Conservation (phyloP, 2,888 invertebrate species). For the Troides aeacus region DNA sequence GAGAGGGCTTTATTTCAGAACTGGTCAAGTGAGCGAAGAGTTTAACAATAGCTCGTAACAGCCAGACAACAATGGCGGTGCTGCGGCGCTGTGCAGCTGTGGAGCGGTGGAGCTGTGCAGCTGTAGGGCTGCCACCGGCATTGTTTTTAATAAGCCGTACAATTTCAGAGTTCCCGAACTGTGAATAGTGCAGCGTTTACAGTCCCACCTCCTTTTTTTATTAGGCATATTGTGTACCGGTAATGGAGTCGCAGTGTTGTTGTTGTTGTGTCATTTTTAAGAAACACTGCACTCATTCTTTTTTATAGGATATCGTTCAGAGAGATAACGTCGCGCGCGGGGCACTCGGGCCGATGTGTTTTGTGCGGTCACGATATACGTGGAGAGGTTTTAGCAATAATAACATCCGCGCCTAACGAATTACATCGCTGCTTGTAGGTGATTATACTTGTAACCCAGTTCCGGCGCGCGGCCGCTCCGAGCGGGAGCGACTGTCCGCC, state of each 20-base stretch:
- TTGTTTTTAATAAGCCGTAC: slow-evolving; percentile 22
- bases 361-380: too few relatives aligned
- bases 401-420: too few relatives aligned
- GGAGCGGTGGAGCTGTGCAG: background rate
- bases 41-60: slow-evolving; percentile 1
- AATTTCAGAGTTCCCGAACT: slow-evolving; percentile 13
- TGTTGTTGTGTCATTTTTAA: background rate
- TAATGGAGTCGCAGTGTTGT: too few relatives aligned
- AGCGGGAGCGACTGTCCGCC: slow-evolving; percentile 1
- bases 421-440: too few relatives aligned
- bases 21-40: slow-evolving; percentile 1
- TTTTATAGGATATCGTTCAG: too few relatives aligned
- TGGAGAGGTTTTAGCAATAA: too few relatives aligned
- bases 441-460: background rate
- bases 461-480: background rate
- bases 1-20: slow-evolving; percentile 2
- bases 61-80: background rate
- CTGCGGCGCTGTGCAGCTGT: too few relatives aligned
- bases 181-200: background rate
- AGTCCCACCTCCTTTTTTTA: background rate
- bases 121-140: background rate
- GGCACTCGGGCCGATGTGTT: too few relatives aligned
- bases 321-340: too few relatives aligned
- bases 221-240: background rate
- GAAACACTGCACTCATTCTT: too few relatives aligned